phyloP scores from a whole-genome alignment of 2,113 vertebrate genomes.

The Ornithorhynchus anatinus region DNA sequence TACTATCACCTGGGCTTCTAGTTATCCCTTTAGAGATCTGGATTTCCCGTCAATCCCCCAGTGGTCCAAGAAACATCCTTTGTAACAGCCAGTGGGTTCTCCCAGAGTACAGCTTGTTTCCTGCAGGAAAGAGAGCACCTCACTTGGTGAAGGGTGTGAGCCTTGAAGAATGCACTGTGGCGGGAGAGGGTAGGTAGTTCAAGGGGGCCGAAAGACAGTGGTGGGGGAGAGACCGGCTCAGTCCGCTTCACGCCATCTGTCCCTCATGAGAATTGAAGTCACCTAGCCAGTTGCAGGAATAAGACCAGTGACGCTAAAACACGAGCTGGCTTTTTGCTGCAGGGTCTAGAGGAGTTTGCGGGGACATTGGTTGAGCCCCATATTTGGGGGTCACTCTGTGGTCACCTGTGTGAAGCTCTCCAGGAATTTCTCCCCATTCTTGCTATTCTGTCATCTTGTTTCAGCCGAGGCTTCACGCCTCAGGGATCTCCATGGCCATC shows the following conservation, averaged over 20 bases:
- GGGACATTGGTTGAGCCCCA: neutral
- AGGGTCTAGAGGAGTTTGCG: neutral
- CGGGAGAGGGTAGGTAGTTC: too few species aligned
- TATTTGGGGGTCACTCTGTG: too few species aligned
- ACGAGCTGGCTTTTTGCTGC: neutral
- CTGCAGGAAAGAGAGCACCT: neutral
- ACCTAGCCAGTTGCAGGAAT: neutral
- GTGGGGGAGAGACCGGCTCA: too few species aligned
- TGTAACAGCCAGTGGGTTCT: neutral
- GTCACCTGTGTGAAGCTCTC: neutral
- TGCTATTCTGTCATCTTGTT: neutral
- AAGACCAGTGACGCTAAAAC: neutral
- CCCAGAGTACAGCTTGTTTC: neutral
- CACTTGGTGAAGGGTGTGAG: neutral
- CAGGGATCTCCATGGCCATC: neutral
- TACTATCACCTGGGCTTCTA: neutral
- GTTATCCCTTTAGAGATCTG: neutral
- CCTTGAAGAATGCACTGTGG: too few species aligned
- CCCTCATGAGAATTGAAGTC: neutral
- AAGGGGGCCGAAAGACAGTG: too few species aligned
- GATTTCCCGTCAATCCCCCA: neutral
- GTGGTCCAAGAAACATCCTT: neutral
- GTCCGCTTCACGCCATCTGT: too few species aligned
- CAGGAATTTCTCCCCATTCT: neutral
- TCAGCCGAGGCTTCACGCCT: neutral